These are phyloP conservation scores for Agrotis ipsilon DNA, from an alignment of 2,888 invertebrate species.

Conservation along the genomic window DNA sequence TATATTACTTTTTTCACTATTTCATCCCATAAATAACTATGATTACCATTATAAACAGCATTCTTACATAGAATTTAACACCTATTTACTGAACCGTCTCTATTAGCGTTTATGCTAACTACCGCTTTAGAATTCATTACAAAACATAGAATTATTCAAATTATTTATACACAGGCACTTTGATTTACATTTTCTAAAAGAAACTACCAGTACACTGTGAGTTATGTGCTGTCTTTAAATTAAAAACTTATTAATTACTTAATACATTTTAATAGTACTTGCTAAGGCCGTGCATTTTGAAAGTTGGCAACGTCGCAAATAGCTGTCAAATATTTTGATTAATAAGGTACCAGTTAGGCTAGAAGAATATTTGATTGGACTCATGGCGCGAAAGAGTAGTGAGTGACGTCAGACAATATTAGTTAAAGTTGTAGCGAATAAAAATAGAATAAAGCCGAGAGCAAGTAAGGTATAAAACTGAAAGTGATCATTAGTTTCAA, in stretches of 20 bases:
- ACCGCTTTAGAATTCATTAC: constrained; percentile 55
- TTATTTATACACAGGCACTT: constrained; percentile 38
- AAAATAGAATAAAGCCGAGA: constrained; percentile 3
- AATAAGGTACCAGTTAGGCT: not conserved
- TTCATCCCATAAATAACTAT: constrained; percentile 42
- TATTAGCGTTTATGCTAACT: constrained; percentile 53
- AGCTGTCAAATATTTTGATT: constrained; percentile 1
- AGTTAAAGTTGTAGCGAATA: not conserved
- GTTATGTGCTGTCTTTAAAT: constrained; percentile 9
- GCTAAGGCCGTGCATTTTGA: not conserved
- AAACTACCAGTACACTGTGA: constrained; percentile 11
- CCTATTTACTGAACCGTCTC: constrained; percentile 49
- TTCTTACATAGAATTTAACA: constrained; percentile 51
- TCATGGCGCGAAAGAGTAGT: not conserved
- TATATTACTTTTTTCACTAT: constrained; percentile 12
- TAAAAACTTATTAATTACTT: constrained; percentile 13
- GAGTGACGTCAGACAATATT: not conserved
- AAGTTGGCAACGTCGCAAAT: not conserved
- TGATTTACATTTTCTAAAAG: constrained; percentile 47
- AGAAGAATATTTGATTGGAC: not conserved
- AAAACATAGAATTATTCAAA: constrained; percentile 57
- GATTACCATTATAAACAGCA: constrained; percentile 45
- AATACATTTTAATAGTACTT: too few species aligned
- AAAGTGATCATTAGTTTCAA: constrained; percentile 34
- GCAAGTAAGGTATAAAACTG: constrained; percentile 11